Conservation (phyloP, 2,797 vertebrate species). For the Rhinophrynus dorsalis region DNA sequence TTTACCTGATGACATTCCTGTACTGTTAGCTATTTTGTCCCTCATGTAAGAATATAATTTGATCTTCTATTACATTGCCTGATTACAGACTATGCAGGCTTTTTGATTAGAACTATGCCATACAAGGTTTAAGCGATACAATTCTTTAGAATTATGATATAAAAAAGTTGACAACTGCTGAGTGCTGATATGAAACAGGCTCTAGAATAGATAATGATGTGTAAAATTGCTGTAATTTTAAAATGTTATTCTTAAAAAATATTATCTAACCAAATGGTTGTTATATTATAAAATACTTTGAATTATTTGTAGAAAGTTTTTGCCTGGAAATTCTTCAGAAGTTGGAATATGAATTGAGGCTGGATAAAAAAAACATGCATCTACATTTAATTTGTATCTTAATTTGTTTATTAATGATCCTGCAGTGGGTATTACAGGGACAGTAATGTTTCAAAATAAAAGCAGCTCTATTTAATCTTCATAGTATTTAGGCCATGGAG, state of each 20-base stretch:
- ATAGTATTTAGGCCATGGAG: too few relatives aligned
- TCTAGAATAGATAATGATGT: conserved; percentile 16
- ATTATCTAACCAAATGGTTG: conserved; percentile 14
- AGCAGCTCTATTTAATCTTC: too few relatives aligned
- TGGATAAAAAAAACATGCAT: too few relatives aligned
- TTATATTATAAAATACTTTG: conserved; percentile 20
- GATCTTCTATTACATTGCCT: conserved; percentile 33
- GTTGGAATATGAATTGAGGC: too few relatives aligned
- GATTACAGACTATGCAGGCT: conserved; percentile 30
- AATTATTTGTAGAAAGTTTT: too few relatives aligned
- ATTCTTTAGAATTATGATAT: conserved; percentile 1
- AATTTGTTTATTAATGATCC: too few relatives aligned
- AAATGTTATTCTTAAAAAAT: conserved; percentile 16
- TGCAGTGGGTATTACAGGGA: too few relatives aligned
- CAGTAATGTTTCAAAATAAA: too few relatives aligned
- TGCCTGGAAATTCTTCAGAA: too few relatives aligned
- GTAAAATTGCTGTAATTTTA: conserved; percentile 34
- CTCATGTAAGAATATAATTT: conserved; percentile 2
- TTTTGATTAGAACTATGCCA: conserved; percentile 26
- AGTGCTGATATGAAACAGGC: conserved; percentile 16
- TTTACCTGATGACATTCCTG: conserved; percentile 1
- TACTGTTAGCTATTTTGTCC: too few relatives aligned
- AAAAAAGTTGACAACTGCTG: conserved; percentile 27
- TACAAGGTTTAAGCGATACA: conserved; percentile 4
- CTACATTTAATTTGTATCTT: too few relatives aligned